Percentiles rank a stretch among this genome's conserved stretches.
Conservation (phyloP, 2,888 invertebrate species). For the Drosophila formosana region DNA sequence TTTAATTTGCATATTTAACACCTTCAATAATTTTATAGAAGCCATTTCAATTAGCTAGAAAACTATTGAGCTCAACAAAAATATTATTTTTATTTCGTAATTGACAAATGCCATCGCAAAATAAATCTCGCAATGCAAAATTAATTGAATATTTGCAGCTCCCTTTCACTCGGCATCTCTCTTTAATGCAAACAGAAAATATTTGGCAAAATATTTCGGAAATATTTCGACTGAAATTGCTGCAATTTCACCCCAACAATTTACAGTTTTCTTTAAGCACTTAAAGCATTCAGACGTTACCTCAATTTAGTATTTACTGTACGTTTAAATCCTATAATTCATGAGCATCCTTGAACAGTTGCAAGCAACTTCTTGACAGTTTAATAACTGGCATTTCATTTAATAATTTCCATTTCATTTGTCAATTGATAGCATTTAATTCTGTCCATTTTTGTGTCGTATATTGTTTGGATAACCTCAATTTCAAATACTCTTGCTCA, state of each 20-base stretch:
- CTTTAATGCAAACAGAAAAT: not conserved
- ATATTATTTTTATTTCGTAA: slow-evolving; percentile 24
- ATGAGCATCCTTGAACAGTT: not conserved
- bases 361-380: slow-evolving; percentile 1
- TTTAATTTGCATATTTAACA: slow-evolving; percentile 30
- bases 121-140: slow-evolving; percentile 13
- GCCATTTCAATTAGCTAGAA: slow-evolving; percentile 17
- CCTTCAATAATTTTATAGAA: slow-evolving; percentile 10
- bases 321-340: not conserved
- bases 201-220: not conserved
- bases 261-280: not conserved
- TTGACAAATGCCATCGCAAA: slow-evolving; percentile 15
- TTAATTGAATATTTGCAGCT: slow-evolving; percentile 23
- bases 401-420: slow-evolving; percentile 4
- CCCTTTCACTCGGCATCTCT: not conserved
- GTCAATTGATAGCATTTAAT: not conserved
- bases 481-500: not conserved
- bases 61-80: slow-evolving; percentile 18
- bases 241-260: not conserved
- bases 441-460: not conserved
- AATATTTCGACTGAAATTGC: not conserved
- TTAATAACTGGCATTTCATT: not conserved
- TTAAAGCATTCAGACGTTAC: not conserved
- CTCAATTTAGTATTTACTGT: slow-evolving; percentile 8
- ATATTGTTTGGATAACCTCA: not conserved